A percentile compares a stretch with the other conserved stretches of the same genome.
Evolutionary conservation across 2,113 vertebrate species (phyloP).

Genomic region (Polyodon spathula): DNA sequence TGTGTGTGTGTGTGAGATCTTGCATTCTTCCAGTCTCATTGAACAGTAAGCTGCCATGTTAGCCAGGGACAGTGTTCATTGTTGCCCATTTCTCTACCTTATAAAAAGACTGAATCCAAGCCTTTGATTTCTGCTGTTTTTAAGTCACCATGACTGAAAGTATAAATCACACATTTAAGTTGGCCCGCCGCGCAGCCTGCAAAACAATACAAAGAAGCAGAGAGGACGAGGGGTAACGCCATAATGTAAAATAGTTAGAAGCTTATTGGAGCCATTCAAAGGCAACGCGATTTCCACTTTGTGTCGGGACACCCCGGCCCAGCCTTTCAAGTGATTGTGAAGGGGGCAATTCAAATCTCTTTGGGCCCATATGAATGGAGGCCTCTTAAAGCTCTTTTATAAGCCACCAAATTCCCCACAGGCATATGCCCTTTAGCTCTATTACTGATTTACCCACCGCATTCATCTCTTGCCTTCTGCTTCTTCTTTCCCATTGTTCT

Average conservation of each 20-base stretch:
- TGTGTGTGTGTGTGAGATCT: too few species aligned
- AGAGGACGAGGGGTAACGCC: conserved; percentile 50
- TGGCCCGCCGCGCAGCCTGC: conserved; percentile 42
- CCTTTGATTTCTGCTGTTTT: conserved; percentile 59
- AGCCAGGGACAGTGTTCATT: conserved; percentile 23
- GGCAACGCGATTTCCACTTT: conserved; percentile 88
- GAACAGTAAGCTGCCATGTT: background rate
- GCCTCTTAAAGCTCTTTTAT: conserved; percentile 81
- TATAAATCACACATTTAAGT: conserved; percentile 86
- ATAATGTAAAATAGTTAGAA: conserved; percentile 89
- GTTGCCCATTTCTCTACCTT: conserved; percentile 43
- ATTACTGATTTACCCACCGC: conserved; percentile 93
- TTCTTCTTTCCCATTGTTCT: conserved; percentile 66
- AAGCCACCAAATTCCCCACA: conserved; percentile 85
- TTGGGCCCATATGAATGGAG: conserved; percentile 88
- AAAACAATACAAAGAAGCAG: conserved; percentile 53
- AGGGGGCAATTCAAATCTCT: conserved; percentile 82
- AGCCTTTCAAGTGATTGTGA: conserved; percentile 95
- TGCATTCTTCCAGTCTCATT: background rate
- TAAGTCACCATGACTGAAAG: conserved; percentile 77
- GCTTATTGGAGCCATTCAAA: conserved; percentile 87
- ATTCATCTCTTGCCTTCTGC: conserved; percentile 91
- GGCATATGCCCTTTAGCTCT: conserved; percentile 94
- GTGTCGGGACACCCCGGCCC: conserved; percentile 79
- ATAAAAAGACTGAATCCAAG: conserved; percentile 56